Percentiles rank a stretch among this genome's conserved stretches.
Conservation (phyloP, 2,888 invertebrate genomes). For the Phalangium opilio region DNA sequence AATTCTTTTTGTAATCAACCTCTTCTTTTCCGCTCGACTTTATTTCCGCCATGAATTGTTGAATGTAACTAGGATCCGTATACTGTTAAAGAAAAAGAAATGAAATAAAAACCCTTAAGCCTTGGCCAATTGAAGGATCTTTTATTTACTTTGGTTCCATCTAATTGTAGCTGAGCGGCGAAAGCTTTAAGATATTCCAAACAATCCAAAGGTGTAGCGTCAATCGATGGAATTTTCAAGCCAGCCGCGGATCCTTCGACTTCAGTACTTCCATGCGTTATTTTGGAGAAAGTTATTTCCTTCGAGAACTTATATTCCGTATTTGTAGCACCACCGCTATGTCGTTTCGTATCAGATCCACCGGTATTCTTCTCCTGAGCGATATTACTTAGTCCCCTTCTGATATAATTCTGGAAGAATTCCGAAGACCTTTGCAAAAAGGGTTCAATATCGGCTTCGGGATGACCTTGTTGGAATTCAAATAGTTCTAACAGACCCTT, state of each 20-base stretch:
- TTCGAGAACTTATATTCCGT: too few relatives aligned
- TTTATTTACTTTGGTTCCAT: constrained; percentile 12
- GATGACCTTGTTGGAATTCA: constrained; percentile 60
- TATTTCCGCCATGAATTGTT: too few relatives aligned
- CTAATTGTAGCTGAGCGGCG: constrained; percentile 14
- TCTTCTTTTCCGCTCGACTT: too few relatives aligned
- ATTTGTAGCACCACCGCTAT: too few relatives aligned
- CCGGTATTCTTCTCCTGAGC: constrained; percentile 30
- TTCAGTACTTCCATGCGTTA: constrained; percentile 1
- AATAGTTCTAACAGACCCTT: constrained; percentile 64
- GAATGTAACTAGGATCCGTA: too few relatives aligned
- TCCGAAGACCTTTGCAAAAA: constrained; percentile 66
- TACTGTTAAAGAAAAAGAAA: too few relatives aligned
- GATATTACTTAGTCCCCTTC: constrained; percentile 52
- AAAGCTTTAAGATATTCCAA: constrained; percentile 17
- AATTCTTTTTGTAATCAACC: too few relatives aligned
- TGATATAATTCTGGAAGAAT: constrained; percentile 73
- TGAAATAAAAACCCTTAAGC: too few relatives aligned
- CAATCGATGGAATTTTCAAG: not conserved
- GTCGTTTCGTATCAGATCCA: too few relatives aligned
- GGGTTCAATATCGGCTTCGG: constrained; percentile 69
- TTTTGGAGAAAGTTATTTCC: too few relatives aligned
- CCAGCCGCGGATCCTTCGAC: not conserved
- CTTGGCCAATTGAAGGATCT: too few relatives aligned
- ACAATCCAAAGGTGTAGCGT: constrained; percentile 16